Percentiles rank a stretch among this genome's conserved stretches.
phyloP scores from a whole-genome alignment of 2,888 invertebrate genomes.

The Pandemis heparana region DNA sequence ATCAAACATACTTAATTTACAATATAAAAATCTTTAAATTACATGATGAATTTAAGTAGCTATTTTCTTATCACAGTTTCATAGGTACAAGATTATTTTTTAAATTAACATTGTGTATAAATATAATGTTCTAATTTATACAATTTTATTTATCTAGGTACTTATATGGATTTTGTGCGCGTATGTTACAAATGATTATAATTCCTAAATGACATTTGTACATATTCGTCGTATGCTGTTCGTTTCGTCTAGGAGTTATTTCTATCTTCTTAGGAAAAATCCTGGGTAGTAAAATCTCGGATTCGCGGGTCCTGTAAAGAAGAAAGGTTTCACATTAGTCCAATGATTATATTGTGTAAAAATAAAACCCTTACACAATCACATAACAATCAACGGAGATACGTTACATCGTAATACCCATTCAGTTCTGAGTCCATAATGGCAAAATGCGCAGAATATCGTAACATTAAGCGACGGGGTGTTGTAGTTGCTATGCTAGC shows the following conservation, averaged over 20 bases:
- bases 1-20: constrained; percentile 31
- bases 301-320: constrained; percentile 56
- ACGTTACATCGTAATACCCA: too few species aligned
- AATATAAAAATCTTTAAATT: constrained; percentile 24
- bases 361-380: neutral
- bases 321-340: constrained; percentile 26
- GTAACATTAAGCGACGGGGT: too few species aligned
- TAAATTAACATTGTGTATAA: constrained; percentile 29
- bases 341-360: neutral
- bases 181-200: constrained; percentile 37
- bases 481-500: too few species aligned
- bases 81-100: constrained; percentile 34
- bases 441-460: too few species aligned
- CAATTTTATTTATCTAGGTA: constrained; percentile 24
- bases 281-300: constrained; percentile 63
- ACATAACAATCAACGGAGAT: too few species aligned
- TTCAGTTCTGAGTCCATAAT: too few species aligned
- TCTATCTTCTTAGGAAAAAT: constrained; percentile 59
- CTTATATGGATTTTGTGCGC: constrained; percentile 13
- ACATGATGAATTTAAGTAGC: constrained; percentile 37
- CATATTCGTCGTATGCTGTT: constrained; percentile 34
- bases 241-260: constrained; percentile 30
- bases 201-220: constrained; percentile 41
- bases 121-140: constrained; percentile 27
- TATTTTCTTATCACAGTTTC: constrained; percentile 42